Conservation (phyloP, 1,140 invertebrate genomes). For the Bilobella aurantiaca region DNA sequence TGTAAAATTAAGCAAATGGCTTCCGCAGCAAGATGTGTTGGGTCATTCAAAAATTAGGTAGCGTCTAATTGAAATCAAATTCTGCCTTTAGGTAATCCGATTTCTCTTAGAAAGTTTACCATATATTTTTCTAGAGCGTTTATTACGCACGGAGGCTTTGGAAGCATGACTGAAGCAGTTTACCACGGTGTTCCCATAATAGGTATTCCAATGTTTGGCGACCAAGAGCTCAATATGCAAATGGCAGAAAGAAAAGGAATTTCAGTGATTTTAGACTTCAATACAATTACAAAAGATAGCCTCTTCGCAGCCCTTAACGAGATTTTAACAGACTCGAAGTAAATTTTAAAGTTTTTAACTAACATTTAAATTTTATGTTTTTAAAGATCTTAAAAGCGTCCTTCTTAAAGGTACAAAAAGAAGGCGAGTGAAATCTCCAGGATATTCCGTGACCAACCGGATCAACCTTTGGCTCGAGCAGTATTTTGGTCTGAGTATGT, state of each 20-base stretch:
- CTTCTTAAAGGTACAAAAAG: slow-evolving; percentile 40
- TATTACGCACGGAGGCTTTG: too few relatives aligned
- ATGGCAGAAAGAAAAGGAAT: slow-evolving; percentile 31
- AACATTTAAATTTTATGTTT: neutral
- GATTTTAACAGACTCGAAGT: slow-evolving; percentile 17
- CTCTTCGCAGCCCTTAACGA: slow-evolving; percentile 30
- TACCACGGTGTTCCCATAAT: too few relatives aligned
- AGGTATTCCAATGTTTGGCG: slow-evolving; percentile 30
- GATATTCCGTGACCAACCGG: slow-evolving; percentile 47
- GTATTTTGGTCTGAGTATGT: slow-evolving; percentile 54
- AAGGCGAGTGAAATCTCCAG: slow-evolving; percentile 45
- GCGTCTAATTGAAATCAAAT: too few relatives aligned
- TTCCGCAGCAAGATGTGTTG: too few relatives aligned
- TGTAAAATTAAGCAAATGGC: too few relatives aligned
- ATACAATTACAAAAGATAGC: slow-evolving; percentile 26
- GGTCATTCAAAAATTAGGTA: too few relatives aligned
- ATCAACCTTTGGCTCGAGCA: slow-evolving; percentile 45
- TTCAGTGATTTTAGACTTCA: slow-evolving; percentile 32
- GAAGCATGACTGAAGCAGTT: too few relatives aligned
- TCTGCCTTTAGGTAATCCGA: too few relatives aligned
- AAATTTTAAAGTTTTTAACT: neutral
- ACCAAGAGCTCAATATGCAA: slow-evolving; percentile 35
- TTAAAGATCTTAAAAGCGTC: neutral
- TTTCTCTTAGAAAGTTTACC: too few relatives aligned
- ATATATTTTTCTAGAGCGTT: too few relatives aligned